These are phyloP conservation scores for Drosophila kokeensis DNA, from an alignment of 2,888 invertebrate genomes.

Conservation along the genomic window DNA sequence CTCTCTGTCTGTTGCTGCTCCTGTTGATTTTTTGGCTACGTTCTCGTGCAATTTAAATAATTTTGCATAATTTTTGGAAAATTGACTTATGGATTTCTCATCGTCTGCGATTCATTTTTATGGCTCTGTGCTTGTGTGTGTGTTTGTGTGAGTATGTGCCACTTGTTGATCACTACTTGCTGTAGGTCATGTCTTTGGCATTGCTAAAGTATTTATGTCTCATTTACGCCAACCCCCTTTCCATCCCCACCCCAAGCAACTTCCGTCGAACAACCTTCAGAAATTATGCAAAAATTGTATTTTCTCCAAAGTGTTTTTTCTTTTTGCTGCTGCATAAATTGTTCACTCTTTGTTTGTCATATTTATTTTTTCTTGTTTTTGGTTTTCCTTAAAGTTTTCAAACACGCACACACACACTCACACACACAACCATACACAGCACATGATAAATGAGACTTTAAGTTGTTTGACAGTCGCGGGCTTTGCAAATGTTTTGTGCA, in stretches of 20 bases:
- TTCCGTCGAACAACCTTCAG: constrained; percentile 2
- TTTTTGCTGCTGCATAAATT: constrained; percentile 61
- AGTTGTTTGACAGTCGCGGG: constrained; percentile 77
- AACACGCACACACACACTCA: constrained; percentile 25
- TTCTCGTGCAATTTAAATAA: constrained; percentile 83
- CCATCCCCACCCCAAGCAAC: not conserved
- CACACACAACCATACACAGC: constrained; percentile 10
- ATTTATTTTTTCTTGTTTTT: constrained; percentile 30
- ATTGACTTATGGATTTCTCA: constrained; percentile 82
- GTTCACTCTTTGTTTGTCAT: constrained; percentile 22
- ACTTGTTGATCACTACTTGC: constrained; percentile 76
- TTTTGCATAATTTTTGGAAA: constrained; percentile 83
- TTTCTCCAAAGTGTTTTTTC: constrained; percentile 61
- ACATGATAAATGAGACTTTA: constrained; percentile 83
- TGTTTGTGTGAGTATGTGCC: constrained; percentile 48
- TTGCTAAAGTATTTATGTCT: constrained; percentile 55
- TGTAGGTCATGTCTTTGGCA: constrained; percentile 81
- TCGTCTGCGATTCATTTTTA: constrained; percentile 76
- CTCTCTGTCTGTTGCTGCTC: constrained; percentile 40
- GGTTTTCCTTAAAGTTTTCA: constrained; percentile 62
- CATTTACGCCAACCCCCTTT: constrained; percentile 36
- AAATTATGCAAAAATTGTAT: constrained; percentile 77
- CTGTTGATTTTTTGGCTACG: constrained; percentile 73
- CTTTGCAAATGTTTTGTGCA: constrained; percentile 51
- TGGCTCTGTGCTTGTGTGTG: constrained; percentile 30